Evolutionary conservation across 2,113 vertebrate species (phyloP).

Genomic region (Poeciliopsis prolifica): DNA sequence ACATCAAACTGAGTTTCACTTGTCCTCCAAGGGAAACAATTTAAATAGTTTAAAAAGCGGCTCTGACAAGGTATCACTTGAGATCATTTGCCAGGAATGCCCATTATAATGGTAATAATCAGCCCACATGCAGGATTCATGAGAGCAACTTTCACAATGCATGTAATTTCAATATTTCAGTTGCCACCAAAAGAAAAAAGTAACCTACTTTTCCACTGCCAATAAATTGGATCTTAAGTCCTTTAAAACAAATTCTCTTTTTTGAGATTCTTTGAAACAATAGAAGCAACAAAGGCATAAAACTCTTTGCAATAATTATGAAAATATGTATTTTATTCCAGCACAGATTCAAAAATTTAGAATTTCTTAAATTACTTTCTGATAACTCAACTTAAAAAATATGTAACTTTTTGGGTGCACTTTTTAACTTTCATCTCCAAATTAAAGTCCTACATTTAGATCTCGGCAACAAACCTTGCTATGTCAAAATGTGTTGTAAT

Average conservation of each 20-base stretch:
- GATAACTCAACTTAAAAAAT: too few species aligned
- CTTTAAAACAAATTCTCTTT: not conserved
- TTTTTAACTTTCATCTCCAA: too few species aligned
- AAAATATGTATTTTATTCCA: too few species aligned
- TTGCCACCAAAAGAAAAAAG: not conserved
- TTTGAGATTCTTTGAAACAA: not conserved
- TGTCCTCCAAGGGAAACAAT: slow-evolving; percentile 11
- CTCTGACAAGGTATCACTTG: slow-evolving; percentile 10
- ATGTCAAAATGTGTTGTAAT: too few species aligned
- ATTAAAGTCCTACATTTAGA: too few species aligned
- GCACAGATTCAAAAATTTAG: too few species aligned
- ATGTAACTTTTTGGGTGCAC: too few species aligned
- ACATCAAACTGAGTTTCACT: slow-evolving; percentile 17
- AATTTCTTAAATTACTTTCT: too few species aligned
- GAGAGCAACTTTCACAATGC: slow-evolving; percentile 6
- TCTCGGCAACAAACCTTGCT: too few species aligned
- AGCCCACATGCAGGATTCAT: slow-evolving; percentile 14
- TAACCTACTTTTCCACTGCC: slow-evolving; percentile 1
- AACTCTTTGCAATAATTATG: slow-evolving; percentile 9
- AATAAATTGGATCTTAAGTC: too few species aligned
- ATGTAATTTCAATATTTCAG: not conserved
- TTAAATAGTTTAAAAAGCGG: slow-evolving; percentile 19
- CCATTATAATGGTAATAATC: slow-evolving; percentile 31
- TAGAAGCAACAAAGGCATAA: slow-evolving; percentile 21
- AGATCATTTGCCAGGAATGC: slow-evolving; percentile 10